Evolutionary conservation across 2,113 vertebrate genomes (phyloP).

Genomic region (Mohoua ochrocephala): DNA sequence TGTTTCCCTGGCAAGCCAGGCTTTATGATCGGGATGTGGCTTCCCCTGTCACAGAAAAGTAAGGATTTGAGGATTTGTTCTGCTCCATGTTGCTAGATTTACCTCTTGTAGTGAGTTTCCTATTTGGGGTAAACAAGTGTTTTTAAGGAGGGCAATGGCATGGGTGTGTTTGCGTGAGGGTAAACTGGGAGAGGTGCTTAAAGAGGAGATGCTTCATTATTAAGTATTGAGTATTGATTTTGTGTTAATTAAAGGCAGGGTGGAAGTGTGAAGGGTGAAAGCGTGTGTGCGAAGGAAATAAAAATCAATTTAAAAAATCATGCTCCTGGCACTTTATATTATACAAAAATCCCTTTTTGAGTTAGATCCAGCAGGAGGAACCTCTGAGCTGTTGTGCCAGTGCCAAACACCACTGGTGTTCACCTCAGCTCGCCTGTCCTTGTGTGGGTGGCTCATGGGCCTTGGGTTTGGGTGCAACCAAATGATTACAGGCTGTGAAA

Average conservation of each 20-base stretch:
- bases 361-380: not conserved
- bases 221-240: not conserved
- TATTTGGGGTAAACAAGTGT: not conserved
- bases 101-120: not conserved
- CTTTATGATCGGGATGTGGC: conserved; percentile 93
- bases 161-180: not conserved
- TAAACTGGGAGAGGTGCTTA: not conserved
- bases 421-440: fast-evolving
- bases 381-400: not conserved
- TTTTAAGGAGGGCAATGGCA: not conserved
- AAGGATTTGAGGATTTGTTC: conserved; percentile 46
- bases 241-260: not conserved
- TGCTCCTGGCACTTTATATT: not conserved
- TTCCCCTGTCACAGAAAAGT: conserved; percentile 88
- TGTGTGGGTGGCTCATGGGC: not conserved
- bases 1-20: conserved; percentile 98
- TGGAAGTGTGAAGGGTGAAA: not conserved
- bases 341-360: not conserved
- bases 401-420: not conserved
- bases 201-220: not conserved
- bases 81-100: not conserved
- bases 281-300: not conserved
- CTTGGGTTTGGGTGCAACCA: not conserved
- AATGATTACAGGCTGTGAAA: not conserved
- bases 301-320: not conserved